Conservation (phyloP, 1,140 invertebrate species). For the Adelges cooleyi region DNA sequence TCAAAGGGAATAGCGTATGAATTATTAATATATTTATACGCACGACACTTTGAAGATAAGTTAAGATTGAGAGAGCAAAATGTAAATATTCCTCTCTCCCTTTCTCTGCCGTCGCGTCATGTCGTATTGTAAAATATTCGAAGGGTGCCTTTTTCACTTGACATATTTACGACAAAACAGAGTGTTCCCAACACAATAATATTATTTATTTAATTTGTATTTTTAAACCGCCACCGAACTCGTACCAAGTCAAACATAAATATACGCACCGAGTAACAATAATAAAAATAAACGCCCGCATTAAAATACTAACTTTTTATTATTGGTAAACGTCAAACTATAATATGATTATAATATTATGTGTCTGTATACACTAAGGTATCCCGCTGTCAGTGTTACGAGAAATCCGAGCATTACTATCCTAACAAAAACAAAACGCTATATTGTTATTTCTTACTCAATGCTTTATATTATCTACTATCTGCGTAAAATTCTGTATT, state of each 20-base stretch:
- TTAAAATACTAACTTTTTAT: conserved; percentile 21
- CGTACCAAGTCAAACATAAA: conserved; percentile 13
- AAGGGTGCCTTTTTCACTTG: conserved; percentile 24
- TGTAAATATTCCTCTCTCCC: conserved; percentile 10
- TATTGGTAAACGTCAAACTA: background rate
- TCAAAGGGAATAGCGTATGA: background rate
- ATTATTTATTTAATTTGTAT: conserved; percentile 27
- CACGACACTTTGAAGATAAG: conserved; percentile 12
- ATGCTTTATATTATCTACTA: too few species aligned
- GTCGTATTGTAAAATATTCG: conserved; percentile 14
- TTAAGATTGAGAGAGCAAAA: conserved; percentile 13
- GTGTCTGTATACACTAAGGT: too few species aligned
- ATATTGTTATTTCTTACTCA: too few species aligned
- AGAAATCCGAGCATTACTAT: too few species aligned
- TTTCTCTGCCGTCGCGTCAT: background rate
- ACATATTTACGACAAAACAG: conserved; percentile 27
- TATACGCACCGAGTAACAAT: background rate
- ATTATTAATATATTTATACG: conserved; percentile 23
- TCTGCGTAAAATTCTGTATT: too few species aligned
- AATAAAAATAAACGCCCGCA: background rate
- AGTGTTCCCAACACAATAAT: conserved; percentile 26
- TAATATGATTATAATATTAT: too few species aligned
- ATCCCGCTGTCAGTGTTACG: too few species aligned
- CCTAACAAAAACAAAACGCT: too few species aligned
- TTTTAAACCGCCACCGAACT: conserved; percentile 1